These are phyloP conservation scores for Platichthys flesus DNA, from an alignment of 2,113 vertebrate species.

Conservation along the genomic window DNA sequence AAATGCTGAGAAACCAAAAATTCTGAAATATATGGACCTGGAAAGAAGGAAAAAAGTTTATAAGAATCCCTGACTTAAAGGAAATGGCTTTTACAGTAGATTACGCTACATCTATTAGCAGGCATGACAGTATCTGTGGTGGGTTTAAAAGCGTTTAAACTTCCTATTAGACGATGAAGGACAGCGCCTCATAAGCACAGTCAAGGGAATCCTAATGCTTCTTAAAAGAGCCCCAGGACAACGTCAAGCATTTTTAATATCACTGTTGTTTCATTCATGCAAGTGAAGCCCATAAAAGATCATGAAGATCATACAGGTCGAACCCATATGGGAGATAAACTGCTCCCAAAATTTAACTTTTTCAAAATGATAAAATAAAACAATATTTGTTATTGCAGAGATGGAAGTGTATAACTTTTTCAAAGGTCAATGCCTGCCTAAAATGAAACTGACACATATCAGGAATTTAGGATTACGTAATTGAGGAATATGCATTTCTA, in stretches of 20 bases:
- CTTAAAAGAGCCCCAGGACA: constrained; percentile 61
- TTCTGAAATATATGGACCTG: constrained; percentile 16
- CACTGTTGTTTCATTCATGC: constrained; percentile 53
- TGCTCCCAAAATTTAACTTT: not conserved
- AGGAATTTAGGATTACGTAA: no score
- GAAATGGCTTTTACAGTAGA: constrained; percentile 66
- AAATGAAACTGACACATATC: not conserved
- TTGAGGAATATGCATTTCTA: no score
- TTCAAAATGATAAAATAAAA: not conserved
- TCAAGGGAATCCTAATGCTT: constrained; percentile 70
- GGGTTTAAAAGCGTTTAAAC: constrained; percentile 70
- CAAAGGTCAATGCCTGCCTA: not conserved
- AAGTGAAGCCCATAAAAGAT: constrained; percentile 34
- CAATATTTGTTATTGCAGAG: not conserved
- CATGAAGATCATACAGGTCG: constrained; percentile 6
- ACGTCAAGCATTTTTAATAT: constrained; percentile 43
- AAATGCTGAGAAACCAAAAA: constrained; percentile 55
- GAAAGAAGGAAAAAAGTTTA: constrained; percentile 27
- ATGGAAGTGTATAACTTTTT: not conserved
- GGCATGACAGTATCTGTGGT: constrained; percentile 61
- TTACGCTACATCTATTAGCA: constrained; percentile 64
- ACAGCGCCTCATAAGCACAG: constrained; percentile 59
- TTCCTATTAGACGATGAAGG: constrained; percentile 75
- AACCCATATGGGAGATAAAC: not conserved
- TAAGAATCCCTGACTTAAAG: constrained; percentile 52